Evolutionary conservation across 1,140 invertebrate genomes (phyloP).

Genomic region (Kradibia gibbosae): DNA sequence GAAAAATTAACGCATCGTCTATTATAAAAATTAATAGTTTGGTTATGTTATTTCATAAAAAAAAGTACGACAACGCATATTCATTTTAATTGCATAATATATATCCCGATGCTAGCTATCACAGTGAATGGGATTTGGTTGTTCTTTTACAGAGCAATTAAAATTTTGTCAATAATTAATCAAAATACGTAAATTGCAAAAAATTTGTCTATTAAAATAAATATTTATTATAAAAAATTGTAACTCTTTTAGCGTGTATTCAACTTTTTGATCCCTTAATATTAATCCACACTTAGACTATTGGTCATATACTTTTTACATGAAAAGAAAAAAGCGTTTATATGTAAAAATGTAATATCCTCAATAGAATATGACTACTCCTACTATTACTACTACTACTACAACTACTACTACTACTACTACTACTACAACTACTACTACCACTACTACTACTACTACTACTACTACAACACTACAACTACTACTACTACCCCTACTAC

Average conservation of each 20-base stretch:
- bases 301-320: neutral
- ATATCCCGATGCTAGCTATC: neutral
- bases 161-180: neutral
- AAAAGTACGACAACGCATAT: neutral
- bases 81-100: neutral
- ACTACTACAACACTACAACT: too few relatives aligned
- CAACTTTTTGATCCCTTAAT: neutral
- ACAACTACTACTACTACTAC: neutral
- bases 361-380: neutral
- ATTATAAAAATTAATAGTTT: neutral
- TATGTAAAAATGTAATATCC: neutral
- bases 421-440: neutral
- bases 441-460: neutral
- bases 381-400: neutral
- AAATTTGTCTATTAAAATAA: slow-evolving; percentile 8
- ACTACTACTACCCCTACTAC: neutral
- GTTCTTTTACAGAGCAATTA: neutral
- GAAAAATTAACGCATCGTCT: neutral
- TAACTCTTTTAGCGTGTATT: neutral
- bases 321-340: neutral
- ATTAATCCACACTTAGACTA: neutral
- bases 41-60: neutral
- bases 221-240: neutral
- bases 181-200: neutral
- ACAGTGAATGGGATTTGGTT: neutral